Evolutionary conservation across 2,113 vertebrate species (phyloP).

Genomic region (Mastomys coucha): DNA sequence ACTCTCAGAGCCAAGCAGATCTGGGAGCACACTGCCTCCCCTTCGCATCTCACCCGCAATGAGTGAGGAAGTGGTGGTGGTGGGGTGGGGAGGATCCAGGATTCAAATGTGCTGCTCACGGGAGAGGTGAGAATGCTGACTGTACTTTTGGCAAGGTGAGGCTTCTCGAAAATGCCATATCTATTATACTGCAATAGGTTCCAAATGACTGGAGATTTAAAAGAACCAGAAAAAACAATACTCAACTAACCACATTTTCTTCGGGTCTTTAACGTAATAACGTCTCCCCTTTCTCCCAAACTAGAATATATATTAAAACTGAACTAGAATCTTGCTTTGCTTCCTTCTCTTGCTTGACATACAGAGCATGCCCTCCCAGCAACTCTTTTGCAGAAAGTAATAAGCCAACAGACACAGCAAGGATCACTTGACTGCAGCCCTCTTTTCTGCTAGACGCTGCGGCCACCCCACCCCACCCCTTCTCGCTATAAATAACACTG

Average conservation of each 20-base stretch:
- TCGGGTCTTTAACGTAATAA: background rate
- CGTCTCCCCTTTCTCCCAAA: background rate
- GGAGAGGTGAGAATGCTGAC: constrained; percentile 57
- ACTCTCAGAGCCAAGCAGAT: background rate
- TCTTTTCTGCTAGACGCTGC: background rate
- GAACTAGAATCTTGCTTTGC: no score
- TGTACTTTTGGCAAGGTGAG: constrained; percentile 66
- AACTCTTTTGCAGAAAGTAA: background rate
- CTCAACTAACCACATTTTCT: constrained; percentile 21
- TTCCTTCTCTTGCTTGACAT: background rate
- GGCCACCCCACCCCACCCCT: background rate
- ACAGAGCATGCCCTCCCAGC: background rate
- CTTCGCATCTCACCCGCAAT: background rate
- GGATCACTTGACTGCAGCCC: background rate
- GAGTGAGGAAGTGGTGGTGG: background rate
- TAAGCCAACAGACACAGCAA: background rate
- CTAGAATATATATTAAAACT: background rate
- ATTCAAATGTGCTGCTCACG: background rate
- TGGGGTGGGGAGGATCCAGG: background rate
- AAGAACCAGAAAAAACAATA: background rate
- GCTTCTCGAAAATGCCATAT: constrained; percentile 23
- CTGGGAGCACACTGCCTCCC: rapidly evolving
- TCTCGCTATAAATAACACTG: background rate
- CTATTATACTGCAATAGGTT: background rate
- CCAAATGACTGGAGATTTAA: constrained; percentile 9